Percentiles rank a stretch among this genome's conserved stretches.
phyloP scores from a whole-genome alignment of 2,888 invertebrate species.

The Melieria omissa region DNA sequence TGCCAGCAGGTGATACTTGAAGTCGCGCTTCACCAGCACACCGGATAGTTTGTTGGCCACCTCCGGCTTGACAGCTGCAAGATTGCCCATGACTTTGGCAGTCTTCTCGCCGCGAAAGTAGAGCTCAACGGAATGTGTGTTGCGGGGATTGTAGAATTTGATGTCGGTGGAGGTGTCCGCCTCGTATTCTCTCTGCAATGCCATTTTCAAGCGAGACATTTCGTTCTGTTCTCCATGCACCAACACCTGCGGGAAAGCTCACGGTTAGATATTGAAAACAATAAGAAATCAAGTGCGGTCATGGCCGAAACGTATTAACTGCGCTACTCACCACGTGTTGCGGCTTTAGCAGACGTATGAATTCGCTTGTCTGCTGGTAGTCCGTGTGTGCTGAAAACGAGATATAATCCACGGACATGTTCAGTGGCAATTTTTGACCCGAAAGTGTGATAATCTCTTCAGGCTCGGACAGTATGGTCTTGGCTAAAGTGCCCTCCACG shows the following conservation, averaged over 20 bases:
- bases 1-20: slow-evolving; percentile 95
- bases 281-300: background rate
- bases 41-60: slow-evolving; percentile 87
- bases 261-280: background rate
- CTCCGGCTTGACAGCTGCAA: slow-evolving; percentile 85
- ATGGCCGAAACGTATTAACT: background rate
- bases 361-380: slow-evolving; percentile 83
- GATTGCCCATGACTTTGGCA: slow-evolving; percentile 95
- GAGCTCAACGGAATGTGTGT: slow-evolving; percentile 92
- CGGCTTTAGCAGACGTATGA: slow-evolving; percentile 92
- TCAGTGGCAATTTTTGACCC: slow-evolving; percentile 94
- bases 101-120: slow-evolving; percentile 98
- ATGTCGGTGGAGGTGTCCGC: slow-evolving; percentile 80
- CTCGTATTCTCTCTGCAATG: slow-evolving; percentile 82
- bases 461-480: slow-evolving; percentile 95
- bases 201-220: slow-evolving; percentile 96
- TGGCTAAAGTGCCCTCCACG: slow-evolving; percentile 90
- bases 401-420: slow-evolving; percentile 99
- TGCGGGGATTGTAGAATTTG: slow-evolving; percentile 93
- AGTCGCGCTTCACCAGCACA: slow-evolving; percentile 95
- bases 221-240: slow-evolving; percentile 99
- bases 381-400: slow-evolving; percentile 98
- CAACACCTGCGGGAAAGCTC: slow-evolving; percentile 48
- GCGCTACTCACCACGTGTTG: slow-evolving; percentile 83
- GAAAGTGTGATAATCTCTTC: slow-evolving; percentile 96